Conservation (phyloP, 2,888 invertebrate genomes). For the Hipparchia semele region DNA sequence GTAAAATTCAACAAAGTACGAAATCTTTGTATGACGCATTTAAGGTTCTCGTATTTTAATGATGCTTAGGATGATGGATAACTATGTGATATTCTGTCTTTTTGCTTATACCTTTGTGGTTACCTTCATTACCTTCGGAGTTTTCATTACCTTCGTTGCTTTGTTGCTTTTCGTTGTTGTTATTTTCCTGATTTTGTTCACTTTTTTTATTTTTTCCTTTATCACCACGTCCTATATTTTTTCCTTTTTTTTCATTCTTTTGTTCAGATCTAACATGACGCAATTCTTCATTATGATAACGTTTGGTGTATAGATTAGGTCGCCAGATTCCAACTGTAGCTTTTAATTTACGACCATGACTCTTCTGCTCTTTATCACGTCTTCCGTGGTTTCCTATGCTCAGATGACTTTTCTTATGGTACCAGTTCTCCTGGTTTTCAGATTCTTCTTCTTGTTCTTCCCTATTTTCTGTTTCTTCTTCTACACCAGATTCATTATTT, state of each 20-base stretch:
- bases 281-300: neutral
- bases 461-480: conserved; percentile 17
- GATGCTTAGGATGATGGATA: conserved; percentile 39
- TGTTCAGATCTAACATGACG: neutral
- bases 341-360: conserved; percentile 10
- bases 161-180: conserved; percentile 2
- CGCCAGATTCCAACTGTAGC: conserved; percentile 16
- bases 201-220: conserved; percentile 22
- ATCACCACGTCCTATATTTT: conserved; percentile 12
- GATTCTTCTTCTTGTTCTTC: conserved; percentile 20
- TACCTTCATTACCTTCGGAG: conserved; percentile 5
- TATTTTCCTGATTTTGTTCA: conserved; percentile 11
- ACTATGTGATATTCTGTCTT: conserved; percentile 36
- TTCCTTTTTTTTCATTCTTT: conserved; percentile 8
- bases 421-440: conserved; percentile 15
- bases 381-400: neutral
- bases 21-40: neutral
- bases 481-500: conserved; percentile 8
- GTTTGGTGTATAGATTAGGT: conserved; percentile 6
- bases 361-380: conserved; percentile 15
- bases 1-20: neutral
- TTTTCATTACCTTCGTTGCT: conserved; percentile 1
- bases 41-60: neutral
- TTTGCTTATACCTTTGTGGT: conserved; percentile 1
- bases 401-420: neutral